A percentile compares a stretch with the other conserved stretches of the same genome.
phyloP scores from a whole-genome alignment of 2,113 vertebrate genomes.

The Holacanthus passer region DNA sequence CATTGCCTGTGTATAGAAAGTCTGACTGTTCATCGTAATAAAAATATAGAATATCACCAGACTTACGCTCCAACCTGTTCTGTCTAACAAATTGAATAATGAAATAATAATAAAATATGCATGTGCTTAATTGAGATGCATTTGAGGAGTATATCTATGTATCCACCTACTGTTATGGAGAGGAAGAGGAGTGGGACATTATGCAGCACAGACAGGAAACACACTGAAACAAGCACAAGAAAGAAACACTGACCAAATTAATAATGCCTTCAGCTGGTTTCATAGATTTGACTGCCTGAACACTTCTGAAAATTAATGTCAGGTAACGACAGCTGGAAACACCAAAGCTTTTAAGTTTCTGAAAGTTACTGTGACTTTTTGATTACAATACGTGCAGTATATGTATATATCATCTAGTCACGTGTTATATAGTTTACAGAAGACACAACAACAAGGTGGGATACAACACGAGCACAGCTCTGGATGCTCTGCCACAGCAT shows the following conservation, averaged over 20 bases:
- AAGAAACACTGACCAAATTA: background rate
- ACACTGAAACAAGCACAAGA: background rate
- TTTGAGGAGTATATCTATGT: background rate
- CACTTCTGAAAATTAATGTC: background rate
- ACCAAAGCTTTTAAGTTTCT: background rate
- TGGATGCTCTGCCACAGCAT: background rate
- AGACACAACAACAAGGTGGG: constrained; percentile 18
- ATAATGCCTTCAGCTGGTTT: background rate
- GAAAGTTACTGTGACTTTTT: background rate
- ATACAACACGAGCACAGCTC: constrained; percentile 6
- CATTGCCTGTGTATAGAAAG: background rate
- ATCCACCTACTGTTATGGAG: background rate
- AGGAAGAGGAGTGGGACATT: background rate
- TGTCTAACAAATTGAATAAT: no score
- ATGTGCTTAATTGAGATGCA: background rate
- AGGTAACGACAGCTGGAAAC: background rate
- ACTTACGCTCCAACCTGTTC: no score
- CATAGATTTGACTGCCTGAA: background rate
- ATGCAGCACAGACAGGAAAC: background rate
- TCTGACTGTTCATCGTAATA: background rate
- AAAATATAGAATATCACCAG: background rate
- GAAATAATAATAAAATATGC: no score
- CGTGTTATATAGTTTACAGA: constrained; percentile 8
- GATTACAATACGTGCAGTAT: background rate
- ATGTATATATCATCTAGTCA: background rate